Percentiles rank a stretch among this genome's conserved stretches.
phyloP scores from a whole-genome alignment of 2,113 vertebrate genomes.

The Calidris pugnax region DNA sequence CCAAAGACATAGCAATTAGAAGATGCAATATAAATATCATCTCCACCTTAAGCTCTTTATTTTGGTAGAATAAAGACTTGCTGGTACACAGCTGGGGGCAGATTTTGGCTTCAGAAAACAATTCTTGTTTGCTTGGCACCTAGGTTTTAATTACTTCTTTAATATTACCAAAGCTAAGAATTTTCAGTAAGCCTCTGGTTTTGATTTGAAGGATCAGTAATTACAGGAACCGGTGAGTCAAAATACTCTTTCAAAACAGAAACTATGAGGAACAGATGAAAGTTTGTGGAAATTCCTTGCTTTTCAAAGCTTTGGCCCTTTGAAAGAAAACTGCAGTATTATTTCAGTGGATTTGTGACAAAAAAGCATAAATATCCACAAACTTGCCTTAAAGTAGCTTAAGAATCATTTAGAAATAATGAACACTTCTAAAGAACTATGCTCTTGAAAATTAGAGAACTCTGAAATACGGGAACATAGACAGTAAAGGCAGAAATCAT shows the following conservation, averaged over 20 bases:
- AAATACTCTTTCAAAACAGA: not conserved
- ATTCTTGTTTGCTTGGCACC: not conserved
- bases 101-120: not conserved
- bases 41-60: not conserved
- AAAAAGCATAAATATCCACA: not conserved
- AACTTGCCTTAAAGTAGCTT: not conserved
- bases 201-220: not conserved
- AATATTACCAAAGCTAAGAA: not conserved
- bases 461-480: not conserved
- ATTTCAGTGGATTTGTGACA: not conserved
- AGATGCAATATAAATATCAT: not conserved
- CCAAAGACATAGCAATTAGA: not conserved
- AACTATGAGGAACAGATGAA: not conserved
- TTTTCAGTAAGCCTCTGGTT: not conserved
- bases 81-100: not conserved
- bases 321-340: not conserved
- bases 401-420: not conserved
- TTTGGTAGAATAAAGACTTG: not conserved
- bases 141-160: not conserved
- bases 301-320: not conserved
- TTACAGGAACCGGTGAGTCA: not conserved
- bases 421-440: not conserved
- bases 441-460: not conserved
- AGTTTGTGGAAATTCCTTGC: not conserved
- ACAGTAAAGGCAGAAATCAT: not conserved